A percentile compares a stretch with the other conserved stretches of the same genome.
phyloP scores from a whole-genome alignment of 2,113 vertebrate species.

The Antigone vipio region DNA sequence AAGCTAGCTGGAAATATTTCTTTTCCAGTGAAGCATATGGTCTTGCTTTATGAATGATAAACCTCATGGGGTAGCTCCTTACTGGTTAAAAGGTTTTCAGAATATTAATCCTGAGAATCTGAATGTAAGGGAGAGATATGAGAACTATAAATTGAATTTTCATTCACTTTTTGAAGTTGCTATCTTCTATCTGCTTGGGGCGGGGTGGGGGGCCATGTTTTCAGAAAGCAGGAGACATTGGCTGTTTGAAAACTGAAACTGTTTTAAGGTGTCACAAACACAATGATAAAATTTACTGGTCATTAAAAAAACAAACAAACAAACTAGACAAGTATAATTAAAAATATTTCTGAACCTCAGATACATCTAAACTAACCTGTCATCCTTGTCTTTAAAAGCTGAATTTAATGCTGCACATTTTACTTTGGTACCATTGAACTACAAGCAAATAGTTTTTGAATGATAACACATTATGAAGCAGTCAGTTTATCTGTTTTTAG shows the following conservation, averaged over 20 bases:
- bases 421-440: background rate
- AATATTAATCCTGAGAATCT: conserved; percentile 33
- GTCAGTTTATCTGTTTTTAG: background rate
- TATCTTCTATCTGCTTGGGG: background rate
- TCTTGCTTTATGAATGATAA: conserved; percentile 45
- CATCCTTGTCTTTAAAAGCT: background rate
- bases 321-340: background rate
- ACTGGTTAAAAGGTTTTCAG: conserved; percentile 60
- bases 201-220: background rate
- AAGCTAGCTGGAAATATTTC: background rate
- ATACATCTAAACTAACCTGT: background rate
- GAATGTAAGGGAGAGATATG: background rate
- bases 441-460: background rate
- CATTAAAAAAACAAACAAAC: background rate
- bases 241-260: background rate
- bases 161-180: background rate
- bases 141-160: background rate
- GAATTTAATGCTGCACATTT: background rate
- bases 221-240: background rate
- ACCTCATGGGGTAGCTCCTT: conserved; percentile 38
- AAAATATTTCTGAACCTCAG: background rate
- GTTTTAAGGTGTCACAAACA: background rate
- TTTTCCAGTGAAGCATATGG: conserved; percentile 13
- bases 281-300: background rate
- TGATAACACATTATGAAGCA: background rate